phyloP scores from a whole-genome alignment of 2,888 invertebrate species.

The Dicyrtoma fusca region DNA sequence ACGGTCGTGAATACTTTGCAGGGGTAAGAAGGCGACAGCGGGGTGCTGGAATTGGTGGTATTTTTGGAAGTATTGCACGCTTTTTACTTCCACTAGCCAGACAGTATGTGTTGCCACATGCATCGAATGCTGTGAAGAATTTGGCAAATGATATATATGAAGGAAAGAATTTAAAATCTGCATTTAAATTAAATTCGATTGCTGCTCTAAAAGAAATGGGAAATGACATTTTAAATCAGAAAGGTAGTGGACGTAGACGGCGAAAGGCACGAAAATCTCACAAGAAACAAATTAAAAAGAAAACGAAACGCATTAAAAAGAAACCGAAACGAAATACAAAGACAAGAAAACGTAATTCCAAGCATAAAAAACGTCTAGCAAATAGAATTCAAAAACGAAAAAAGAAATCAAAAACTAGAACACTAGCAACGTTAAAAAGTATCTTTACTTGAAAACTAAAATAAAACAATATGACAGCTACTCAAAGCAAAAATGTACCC shows the following conservation, averaged over 20 bases:
- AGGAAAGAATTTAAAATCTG: neutral
- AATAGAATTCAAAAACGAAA: neutral
- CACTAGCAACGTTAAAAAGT: too few species aligned
- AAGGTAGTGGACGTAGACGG: conserved; percentile 2
- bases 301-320: neutral
- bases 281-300: neutral
- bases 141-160: conserved; percentile 6
- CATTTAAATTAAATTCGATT: conserved; percentile 4
- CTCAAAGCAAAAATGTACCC: too few species aligned
- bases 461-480: too few species aligned
- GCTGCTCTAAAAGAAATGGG: conserved; percentile 27
- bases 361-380: neutral
- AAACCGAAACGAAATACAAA: neutral
- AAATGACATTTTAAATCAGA: conserved; percentile 12
- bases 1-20: neutral
- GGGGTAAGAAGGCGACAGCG: conserved; percentile 16
- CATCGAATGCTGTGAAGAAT: neutral
- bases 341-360: neutral
- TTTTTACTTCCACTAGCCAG: conserved; percentile 14
- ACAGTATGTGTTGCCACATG: conserved; percentile 13
- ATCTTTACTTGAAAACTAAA: neutral
- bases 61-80: conserved; percentile 27
- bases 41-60: conserved; percentile 24
- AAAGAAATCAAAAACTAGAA: neutral
- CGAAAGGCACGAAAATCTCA: conserved; percentile 4